Conservation (phyloP, 2,113 vertebrate genomes). For the Nycticebus coucang region DNA sequence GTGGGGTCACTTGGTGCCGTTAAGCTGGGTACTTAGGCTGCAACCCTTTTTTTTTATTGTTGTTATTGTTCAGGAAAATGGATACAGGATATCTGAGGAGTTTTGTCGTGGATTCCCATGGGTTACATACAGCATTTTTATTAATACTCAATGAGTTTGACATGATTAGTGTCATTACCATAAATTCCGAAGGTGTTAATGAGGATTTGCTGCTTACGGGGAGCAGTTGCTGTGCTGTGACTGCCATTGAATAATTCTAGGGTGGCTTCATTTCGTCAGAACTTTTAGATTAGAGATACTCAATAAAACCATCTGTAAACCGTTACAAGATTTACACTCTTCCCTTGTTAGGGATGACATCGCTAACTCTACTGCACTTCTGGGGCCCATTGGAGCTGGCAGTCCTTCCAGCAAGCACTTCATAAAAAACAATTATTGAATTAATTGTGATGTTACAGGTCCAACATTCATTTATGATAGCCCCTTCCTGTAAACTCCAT, state of each 20-base stretch:
- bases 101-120: conserved; percentile 66
- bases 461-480: conserved; percentile 78
- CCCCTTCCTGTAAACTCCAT: conserved; percentile 75
- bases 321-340: conserved; percentile 79
- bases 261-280: conserved; percentile 80
- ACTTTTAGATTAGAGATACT: conserved; percentile 81
- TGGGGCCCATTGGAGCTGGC: conserved; percentile 80
- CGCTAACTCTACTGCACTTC: conserved; percentile 76
- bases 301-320: conserved; percentile 84
- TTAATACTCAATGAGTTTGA: conserved; percentile 80
- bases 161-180: conserved; percentile 81
- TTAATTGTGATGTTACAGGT: conserved; percentile 83
- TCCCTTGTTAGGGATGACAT: conserved; percentile 78
- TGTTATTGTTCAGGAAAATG: conserved; percentile 65
- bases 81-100: conserved; percentile 62
- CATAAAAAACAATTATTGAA: conserved; percentile 83
- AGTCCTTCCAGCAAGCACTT: conserved; percentile 79
- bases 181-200: conserved; percentile 82
- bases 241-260: conserved; percentile 60
- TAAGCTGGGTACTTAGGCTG: conserved; percentile 40
- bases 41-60: conserved; percentile 48
- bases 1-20: conserved; percentile 25
- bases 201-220: conserved; percentile 82
- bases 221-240: conserved; percentile 44
- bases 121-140: conserved; percentile 72